Conservation (phyloP, 2,113 vertebrate genomes). For the Garra rufa region DNA sequence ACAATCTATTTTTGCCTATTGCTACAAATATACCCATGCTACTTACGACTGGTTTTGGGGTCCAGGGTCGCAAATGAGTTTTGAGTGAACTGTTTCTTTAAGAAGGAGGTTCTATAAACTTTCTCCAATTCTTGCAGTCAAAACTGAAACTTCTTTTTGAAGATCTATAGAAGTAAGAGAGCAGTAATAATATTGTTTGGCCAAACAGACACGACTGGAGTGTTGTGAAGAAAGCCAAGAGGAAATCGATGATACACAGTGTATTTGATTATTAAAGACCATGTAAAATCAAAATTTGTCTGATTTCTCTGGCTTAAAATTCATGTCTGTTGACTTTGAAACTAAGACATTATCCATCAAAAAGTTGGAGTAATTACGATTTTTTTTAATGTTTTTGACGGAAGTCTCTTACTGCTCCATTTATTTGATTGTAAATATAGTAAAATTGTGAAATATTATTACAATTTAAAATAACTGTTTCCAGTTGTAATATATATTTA, state of each 20-base stretch:
- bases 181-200: not conserved
- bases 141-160: not conserved
- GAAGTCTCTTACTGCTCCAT: not conserved
- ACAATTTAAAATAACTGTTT: not conserved
- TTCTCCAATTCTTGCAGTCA: not conserved
- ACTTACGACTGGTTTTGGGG: too few relatives aligned
- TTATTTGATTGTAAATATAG: not conserved
- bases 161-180: not conserved
- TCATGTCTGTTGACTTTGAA: not conserved
- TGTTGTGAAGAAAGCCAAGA: not conserved
- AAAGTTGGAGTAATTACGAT: not conserved
- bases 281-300: not conserved
- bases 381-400: not conserved
- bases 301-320: not conserved
- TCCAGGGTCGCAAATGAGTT: too few relatives aligned
- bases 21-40: too few relatives aligned
- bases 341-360: not conserved
- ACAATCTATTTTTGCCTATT: too few relatives aligned
- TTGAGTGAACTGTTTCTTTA: not conserved
- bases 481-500: not conserved
- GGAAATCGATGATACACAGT: slow-evolving; percentile 18
- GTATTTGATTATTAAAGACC: slow-evolving; percentile 6
- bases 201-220: not conserved
- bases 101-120: not conserved
- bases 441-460: not conserved